Evolutionary conservation across 2,113 vertebrate species (phyloP), one percentile per base, ranked within the genome.

Genomic region (Syngnathus floridae): DNA sequence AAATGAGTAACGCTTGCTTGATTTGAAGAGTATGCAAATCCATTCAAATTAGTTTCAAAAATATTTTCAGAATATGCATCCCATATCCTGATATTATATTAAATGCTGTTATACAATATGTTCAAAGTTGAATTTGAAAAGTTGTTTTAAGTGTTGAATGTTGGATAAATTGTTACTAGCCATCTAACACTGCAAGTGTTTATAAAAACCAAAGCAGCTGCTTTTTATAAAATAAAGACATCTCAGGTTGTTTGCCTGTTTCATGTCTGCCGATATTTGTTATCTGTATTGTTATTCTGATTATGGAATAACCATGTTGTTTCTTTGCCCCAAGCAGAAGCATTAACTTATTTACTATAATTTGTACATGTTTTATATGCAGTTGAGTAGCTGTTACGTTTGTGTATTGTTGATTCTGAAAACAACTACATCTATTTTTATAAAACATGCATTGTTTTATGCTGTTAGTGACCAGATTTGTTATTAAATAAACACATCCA

Each of bases 351-450:
- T 79, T 72, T 51, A 38, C 9, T 21, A 22, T 63, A 59, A 78
- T 75, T 48, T 82, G 72, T 84, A 79, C 75, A 83, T 87, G 87
- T 89, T 86, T 82, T 78, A 82, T 82, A 87, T 82, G 43, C 26
- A 31, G 26, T 31, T 31, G 75, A 86, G 80, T 82, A 79, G 76
- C 75, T 78, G 76, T 85, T 77, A 73, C 72, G 78, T 85, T 62
- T 63, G 81, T 88, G 85, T 91, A 84, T 72, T 78, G 80, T 75
- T 71, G 85, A 75, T 82, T 74, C 73, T 75, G 75, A 71, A 78
- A 89, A 82, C 82, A 85, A 86, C 82, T 88, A 76, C 84, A 85
- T 73, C 87, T 91, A 87, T 89, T 90, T 88, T 89, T 90, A 89
- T 56, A 56, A 86, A 89, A 86, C 80, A 86, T 79, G 76, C 83